Evolutionary conservation across 2,113 vertebrate genomes (phyloP).

Genomic region (Eonycteris spelaea): DNA sequence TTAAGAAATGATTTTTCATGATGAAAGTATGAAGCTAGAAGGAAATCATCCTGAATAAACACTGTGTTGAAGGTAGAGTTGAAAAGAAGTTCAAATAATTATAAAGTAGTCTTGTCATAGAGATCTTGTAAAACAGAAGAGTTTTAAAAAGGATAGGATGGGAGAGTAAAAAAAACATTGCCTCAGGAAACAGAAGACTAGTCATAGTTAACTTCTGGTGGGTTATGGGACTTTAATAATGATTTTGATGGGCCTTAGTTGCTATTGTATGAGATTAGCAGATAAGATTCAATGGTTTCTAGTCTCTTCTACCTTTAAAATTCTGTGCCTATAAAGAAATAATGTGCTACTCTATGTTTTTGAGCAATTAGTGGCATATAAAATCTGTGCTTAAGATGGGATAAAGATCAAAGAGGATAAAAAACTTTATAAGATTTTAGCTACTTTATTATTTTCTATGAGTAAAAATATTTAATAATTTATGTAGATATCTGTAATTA

Average conservation of each 20-base stretch:
- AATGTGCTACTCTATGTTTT: slow-evolving; percentile 40
- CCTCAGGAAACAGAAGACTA: neutral
- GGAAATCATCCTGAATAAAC: neutral
- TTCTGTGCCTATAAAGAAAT: slow-evolving; percentile 50
- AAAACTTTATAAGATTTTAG: slow-evolving; percentile 22
- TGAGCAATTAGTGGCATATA: slow-evolving; percentile 36
- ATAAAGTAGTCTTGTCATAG: neutral
- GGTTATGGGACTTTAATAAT: neutral
- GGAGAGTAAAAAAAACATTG: neutral
- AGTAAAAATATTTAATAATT: slow-evolving; percentile 34
- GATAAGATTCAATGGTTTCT: slow-evolving; percentile 4
- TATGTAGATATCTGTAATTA: neutral
- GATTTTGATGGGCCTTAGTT: neutral
- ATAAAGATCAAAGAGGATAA: slow-evolving; percentile 48
- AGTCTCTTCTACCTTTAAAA: slow-evolving; percentile 16
- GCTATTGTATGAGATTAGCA: slow-evolving; percentile 2
- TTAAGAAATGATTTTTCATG: neutral
- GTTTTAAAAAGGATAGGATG: neutral
- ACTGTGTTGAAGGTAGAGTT: neutral
- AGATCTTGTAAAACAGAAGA: neutral
- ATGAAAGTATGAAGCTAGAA: neutral
- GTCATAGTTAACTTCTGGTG: neutral
- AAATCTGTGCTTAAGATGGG: slow-evolving; percentile 1
- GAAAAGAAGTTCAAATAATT: neutral
- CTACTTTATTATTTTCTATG: slow-evolving; percentile 33